Evolutionary conservation across 2,888 invertebrate genomes (phyloP).

Genomic region (Stenichneumon culpator): DNA sequence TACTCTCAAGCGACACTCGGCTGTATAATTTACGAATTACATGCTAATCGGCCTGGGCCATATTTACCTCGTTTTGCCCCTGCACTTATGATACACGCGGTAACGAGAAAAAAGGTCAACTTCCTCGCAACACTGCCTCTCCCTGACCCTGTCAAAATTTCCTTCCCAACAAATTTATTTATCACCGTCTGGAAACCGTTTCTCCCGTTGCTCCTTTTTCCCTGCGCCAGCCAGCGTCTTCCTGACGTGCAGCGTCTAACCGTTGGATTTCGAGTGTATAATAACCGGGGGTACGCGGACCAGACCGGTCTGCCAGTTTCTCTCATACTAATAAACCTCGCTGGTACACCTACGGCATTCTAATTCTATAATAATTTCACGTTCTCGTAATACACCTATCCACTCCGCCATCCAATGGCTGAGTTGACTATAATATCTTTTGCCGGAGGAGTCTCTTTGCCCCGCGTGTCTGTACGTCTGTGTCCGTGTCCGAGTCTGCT

Average conservation of each 20-base stretch:
- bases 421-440: slow-evolving; percentile 49
- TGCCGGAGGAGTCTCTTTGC: slow-evolving; percentile 1
- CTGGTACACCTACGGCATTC: slow-evolving; percentile 42
- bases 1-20: background rate
- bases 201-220: slow-evolving; percentile 63
- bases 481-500: slow-evolving; percentile 20
- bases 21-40: background rate
- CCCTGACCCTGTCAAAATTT: slow-evolving; percentile 66
- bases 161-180: slow-evolving; percentile 63
- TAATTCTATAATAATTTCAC: slow-evolving; percentile 68
- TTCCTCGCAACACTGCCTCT: slow-evolving; percentile 39
- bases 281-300: slow-evolving; percentile 67
- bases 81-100: background rate
- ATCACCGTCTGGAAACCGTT: slow-evolving; percentile 63
- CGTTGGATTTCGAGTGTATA: slow-evolving; percentile 69
- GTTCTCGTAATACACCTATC: slow-evolving; percentile 60
- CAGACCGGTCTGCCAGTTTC: slow-evolving; percentile 69
- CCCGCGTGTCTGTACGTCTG: background rate
- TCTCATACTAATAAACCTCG: slow-evolving; percentile 33
- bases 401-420: slow-evolving; percentile 10
- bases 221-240: slow-evolving; percentile 30
- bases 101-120: background rate
- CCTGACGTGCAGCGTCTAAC: slow-evolving; percentile 64
- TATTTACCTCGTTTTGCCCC: too few relatives aligned
- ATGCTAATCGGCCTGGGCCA: too few relatives aligned